These are phyloP conservation scores for Mystacornis crossleyi DNA, from an alignment of 2,113 vertebrate species.

Conservation along the genomic window DNA sequence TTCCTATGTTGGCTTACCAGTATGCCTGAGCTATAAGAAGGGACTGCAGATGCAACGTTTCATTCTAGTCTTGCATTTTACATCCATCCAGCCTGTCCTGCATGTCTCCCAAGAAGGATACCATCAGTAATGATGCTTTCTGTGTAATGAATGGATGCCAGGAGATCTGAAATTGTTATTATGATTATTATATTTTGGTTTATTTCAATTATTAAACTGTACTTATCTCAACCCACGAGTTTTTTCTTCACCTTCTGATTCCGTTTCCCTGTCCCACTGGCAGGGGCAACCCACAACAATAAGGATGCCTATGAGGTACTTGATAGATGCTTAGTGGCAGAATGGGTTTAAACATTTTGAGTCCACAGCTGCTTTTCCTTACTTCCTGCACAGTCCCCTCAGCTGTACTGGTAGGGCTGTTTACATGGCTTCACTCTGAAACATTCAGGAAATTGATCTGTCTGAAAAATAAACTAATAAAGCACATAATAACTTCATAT, in stretches of 20 bases:
- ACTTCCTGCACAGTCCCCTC: not conserved
- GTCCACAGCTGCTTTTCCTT: not conserved
- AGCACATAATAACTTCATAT: not conserved
- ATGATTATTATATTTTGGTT: not conserved
- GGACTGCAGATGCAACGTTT: not conserved
- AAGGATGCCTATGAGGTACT: not conserved
- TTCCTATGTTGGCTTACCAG: not conserved
- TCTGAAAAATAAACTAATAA: not conserved
- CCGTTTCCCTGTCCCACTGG: not conserved
- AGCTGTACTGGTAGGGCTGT: not conserved
- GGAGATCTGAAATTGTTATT: not conserved
- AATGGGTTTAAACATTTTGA: not conserved
- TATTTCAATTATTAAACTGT: not conserved
- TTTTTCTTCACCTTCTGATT: not conserved
- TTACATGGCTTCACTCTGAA: not conserved
- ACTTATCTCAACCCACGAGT: not conserved
- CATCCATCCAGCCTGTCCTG: not conserved
- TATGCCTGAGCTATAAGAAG: not conserved
- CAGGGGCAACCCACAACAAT: not conserved
- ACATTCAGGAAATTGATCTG: not conserved
- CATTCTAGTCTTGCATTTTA: not conserved
- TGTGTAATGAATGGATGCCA: not conserved
- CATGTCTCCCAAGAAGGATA: not conserved
- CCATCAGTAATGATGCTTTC: not conserved
- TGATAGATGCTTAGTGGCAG: not conserved